Conservation (phyloP, 2,113 vertebrate species). For the Butorides virescens region DNA sequence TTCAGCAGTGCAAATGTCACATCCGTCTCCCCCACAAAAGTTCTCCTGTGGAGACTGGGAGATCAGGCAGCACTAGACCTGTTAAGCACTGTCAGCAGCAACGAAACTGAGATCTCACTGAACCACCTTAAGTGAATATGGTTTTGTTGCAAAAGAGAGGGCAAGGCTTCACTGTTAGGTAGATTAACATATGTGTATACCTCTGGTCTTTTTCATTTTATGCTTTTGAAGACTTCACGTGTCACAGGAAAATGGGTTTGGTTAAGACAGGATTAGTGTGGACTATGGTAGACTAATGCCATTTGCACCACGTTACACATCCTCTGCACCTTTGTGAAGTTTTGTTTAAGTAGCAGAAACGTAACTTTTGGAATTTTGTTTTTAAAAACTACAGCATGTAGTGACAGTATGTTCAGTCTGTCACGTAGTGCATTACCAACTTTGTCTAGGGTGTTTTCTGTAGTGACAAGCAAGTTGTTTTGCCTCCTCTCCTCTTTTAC, state of each 20-base stretch:
- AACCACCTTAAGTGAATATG: not conserved
- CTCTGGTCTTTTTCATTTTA: not conserved
- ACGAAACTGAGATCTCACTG: not conserved
- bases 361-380: not conserved
- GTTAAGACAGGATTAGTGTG: not conserved
- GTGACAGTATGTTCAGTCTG: not conserved
- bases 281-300: not conserved
- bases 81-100: not conserved
- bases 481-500: not conserved
- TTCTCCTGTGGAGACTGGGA: not conserved
- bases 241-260: not conserved
- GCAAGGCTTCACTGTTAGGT: not conserved
- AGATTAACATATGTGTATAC: not conserved
- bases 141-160: not conserved
- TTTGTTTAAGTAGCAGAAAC: not conserved
- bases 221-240: not conserved
- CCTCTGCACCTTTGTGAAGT: not conserved
- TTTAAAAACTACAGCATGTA: not conserved
- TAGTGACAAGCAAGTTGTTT: not conserved
- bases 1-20: not conserved
- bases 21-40: not conserved
- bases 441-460: not conserved
- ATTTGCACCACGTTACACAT: not conserved
- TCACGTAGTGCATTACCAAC: not conserved
- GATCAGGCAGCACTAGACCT: not conserved